Evolutionary conservation across 2,113 vertebrate genomes (phyloP).

Genomic region (Entomyzon cyanotis): DNA sequence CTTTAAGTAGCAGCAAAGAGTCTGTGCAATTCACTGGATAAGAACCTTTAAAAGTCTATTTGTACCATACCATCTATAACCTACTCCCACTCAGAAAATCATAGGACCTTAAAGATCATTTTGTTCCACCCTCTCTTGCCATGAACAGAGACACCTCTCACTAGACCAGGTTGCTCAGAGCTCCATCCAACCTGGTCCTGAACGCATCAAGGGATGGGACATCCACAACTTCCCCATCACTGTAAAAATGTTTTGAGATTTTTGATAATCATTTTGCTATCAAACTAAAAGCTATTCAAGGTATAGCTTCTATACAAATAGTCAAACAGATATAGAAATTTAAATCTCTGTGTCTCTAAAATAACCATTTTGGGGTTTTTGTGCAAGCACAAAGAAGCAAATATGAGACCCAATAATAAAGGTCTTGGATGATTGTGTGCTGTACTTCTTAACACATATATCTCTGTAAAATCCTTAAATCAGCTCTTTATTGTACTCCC

Average conservation of each 20-base stretch:
- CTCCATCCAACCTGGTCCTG: not conserved
- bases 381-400: not conserved
- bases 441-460: not conserved
- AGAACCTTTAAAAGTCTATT: not conserved
- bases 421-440: not conserved
- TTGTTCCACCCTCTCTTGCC: not conserved
- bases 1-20: not conserved
- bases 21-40: not conserved
- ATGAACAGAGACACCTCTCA: not conserved
- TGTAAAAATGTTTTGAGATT: not conserved
- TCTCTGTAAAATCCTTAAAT: not conserved
- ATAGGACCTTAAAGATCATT: not conserved
- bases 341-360: not conserved
- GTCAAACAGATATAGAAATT: not conserved
- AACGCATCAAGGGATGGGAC: not conserved
- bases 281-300: not conserved
- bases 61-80: not conserved
- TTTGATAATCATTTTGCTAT: not conserved
- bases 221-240: not conserved
- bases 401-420: not conserved
- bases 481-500: not conserved
- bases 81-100: not conserved
- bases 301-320: not conserved
- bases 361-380: not conserved
- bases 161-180: not conserved